Base-by-base conservation (phyloP, 2,888 invertebrate genomes). In the Dioctria rufipes region DNA sequence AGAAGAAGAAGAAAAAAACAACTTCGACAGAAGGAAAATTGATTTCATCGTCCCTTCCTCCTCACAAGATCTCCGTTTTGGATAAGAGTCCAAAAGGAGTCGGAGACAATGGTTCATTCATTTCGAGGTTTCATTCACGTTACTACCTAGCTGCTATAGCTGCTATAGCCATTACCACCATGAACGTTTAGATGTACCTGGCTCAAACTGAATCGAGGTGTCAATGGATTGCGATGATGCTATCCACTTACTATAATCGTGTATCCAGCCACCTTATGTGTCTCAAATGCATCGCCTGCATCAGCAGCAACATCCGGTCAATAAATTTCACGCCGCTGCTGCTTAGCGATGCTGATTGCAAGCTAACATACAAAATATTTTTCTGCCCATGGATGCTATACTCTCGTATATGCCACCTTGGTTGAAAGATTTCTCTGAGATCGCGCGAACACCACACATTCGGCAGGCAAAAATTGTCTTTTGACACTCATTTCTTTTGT, bases 101-200 rank as follows among this genome's bases (percentile, higher is more conserved):
- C 25, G 60, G 75, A 75, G 75, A 75, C 75, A 75, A 75, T 75
- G 75, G 75, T 75, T 75, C 75, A 75, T 75, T 75, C 75, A 75
- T 75, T 75, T 61, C 61, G 61, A 51, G 75, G 75, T 5, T 75
- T 61, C 75, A 75, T 75, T 75, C 75, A 75, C 73, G 73, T 5
- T 42, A 6, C 49, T 5, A 25, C n/a, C 13, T 60, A 8, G 40
- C 40, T 9, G 73, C 54, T 9, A 54, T 60, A 25, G 25, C 25
- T 0, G 0, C 25, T 25, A 25, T 25, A 25, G 25, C 25, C 25
- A 25, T 25, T 25, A 25, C 25, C 25, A 25, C 25, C 25, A 25
- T 25, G 43, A 42, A 61, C 61, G 37, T 43, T 60, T 43, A 75
- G 75, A 25, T 25, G 61, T 61, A 58, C 25, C 60, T 58, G 42